A percentile compares a stretch with the other conserved stretches of the same genome.
These are phyloP conservation scores for Pomacea maculata DNA, from an alignment of 1,140 invertebrate species.

Conservation along the genomic window DNA sequence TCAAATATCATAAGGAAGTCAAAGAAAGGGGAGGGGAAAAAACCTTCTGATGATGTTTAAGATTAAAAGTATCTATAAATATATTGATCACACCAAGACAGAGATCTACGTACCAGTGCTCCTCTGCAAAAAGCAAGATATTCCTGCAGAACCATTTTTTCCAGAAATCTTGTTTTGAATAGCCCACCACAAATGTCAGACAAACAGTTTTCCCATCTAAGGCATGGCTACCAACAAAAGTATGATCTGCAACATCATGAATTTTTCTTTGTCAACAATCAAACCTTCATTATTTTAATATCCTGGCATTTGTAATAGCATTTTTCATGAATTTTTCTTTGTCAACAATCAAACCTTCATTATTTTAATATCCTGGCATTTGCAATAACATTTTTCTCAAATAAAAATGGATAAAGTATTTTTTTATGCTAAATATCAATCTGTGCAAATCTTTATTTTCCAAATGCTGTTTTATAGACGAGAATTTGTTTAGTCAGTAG, in stretches of 20 bases:
- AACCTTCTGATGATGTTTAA: too few relatives aligned
- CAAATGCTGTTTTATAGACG: too few relatives aligned
- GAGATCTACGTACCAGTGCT: conserved; percentile 5
- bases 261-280: neutral
- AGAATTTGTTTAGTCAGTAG: too few relatives aligned
- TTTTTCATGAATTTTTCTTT: neutral
- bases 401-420: too few relatives aligned
- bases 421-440: too few relatives aligned
- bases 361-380: too few relatives aligned
- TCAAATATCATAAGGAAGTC: neutral
- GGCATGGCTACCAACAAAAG: neutral
- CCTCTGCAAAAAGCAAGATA: conserved; percentile 11
- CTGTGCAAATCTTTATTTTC: too few relatives aligned
- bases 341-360: neutral
- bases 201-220: neutral
- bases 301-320: too few relatives aligned
- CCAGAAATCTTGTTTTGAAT: neutral
- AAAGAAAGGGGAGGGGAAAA: neutral
- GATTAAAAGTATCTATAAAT: neutral
- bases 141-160: conserved; percentile 11
- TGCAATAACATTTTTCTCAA: too few relatives aligned
- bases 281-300: too few relatives aligned
- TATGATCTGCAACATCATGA: neutral
- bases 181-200: neutral
- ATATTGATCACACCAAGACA: too few relatives aligned